Conservation (phyloP, 2,797 vertebrate species). For the Eleutherodactylus coqui region DNA sequence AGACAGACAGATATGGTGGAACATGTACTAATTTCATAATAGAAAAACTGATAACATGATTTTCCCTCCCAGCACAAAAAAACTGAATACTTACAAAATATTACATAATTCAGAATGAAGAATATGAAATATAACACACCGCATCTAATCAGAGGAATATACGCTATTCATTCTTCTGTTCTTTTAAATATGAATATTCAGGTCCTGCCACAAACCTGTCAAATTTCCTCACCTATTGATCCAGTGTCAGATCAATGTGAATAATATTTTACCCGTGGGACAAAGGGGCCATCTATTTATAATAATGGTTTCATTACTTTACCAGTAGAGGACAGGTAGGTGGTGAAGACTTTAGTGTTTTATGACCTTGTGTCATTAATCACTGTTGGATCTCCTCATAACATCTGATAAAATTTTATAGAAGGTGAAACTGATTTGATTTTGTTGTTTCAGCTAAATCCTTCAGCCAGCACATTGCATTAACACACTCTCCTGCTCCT, state of each 20-base stretch:
- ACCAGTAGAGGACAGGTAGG: slow-evolving; percentile 55
- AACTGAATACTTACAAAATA: neutral
- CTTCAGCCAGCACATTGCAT: slow-evolving; percentile 42
- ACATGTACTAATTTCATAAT: neutral
- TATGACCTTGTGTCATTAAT: slow-evolving; percentile 60
- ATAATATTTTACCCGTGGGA: slow-evolving; percentile 62
- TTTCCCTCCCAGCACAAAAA: neutral
- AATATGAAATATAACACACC: neutral
- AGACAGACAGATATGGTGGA: neutral
- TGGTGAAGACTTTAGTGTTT: slow-evolving; percentile 53
- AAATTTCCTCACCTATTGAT: slow-evolving; percentile 62
- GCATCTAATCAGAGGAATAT: neutral
- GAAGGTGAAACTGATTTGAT: slow-evolving; percentile 63
- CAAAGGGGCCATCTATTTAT: slow-evolving; percentile 55
- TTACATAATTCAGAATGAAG: neutral
- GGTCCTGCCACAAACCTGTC: slow-evolving; percentile 47
- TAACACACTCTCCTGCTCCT: slow-evolving; percentile 7
- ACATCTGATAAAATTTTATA: slow-evolving; percentile 60
- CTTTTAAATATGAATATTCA: slow-evolving; percentile 60
- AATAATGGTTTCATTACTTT: slow-evolving; percentile 60
- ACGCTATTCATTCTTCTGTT: neutral
- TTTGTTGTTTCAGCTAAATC: slow-evolving; percentile 61
- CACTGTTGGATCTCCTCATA: slow-evolving; percentile 50
- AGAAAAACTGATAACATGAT: neutral
- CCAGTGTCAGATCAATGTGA: slow-evolving; percentile 61